Evolutionary conservation across 2,797 vertebrate genomes (phyloP), one percentile per base, ranked within the genome.

Genomic region (Melanotaenia parkinsoni): DNA sequence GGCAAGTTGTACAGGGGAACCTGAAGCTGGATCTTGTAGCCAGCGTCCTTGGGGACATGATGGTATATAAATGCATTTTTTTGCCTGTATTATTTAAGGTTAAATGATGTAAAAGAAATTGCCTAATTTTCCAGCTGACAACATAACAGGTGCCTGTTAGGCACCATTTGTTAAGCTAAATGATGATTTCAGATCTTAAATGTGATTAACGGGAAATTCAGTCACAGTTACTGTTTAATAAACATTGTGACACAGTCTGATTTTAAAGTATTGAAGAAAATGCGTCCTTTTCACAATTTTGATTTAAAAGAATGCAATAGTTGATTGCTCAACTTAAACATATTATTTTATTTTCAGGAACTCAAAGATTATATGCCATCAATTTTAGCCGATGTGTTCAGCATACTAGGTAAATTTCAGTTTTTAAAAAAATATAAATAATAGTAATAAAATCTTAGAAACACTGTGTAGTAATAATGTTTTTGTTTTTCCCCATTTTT

Each of bases 311-410:
- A n/a, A 9, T n/a, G 1, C 18, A n/a, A 20, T 47, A 20, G 5
- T 47, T n/a, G 18, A 26, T 53, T 40, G 10, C 20, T 9, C 43
- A 59, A 12, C 32, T 16, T 32, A 18, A 67, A 54, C 58, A 16
- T 32, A 10, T 28, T 5, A 61, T 63, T 69, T 76, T 58, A 74
- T 70, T 70, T 89, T 83, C 85, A 99, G 98, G 98, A 99, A 79
- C 94, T 98, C 74, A 92, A 95, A 77, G 97, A 98, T 65, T 97
- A 99, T 84, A 96, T 99, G 96, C 92, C 98, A 81, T 99, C 98
- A 60, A 95, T 99, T 91, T 95, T 99, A 94, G 97, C 98, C 84
- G 98, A 99, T 86, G 97, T 98, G 26, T 99, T 99, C 92, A 97
- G 97, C 93, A 95, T 98, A 91, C 95, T 99, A 88, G 98, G 98